Base-by-base conservation (phyloP, 2,888 invertebrate genomes). In the Halocaridina rubra region DNA sequence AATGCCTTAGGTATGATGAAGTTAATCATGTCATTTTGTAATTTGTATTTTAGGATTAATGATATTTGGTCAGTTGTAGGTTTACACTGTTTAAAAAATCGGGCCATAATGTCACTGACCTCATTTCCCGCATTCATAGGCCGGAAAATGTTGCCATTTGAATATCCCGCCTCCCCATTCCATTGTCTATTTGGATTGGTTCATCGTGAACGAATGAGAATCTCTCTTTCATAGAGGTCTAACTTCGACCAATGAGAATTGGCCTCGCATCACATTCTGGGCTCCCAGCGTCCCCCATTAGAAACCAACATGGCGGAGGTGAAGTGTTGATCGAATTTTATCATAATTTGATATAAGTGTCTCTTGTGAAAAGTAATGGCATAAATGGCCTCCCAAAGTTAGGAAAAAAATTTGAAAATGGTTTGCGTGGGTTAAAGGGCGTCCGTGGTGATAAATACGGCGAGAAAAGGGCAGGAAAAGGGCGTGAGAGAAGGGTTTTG, bases 311-410 rank as follows among this genome's bases (percentile, higher is more conserved):
- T 81, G 81, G 81, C 81, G 81, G 81, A 81, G 81, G 81, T 81
- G 81, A 81, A 81, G 81, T 76, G n/a, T 81, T 81, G 81, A 81
- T 81, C 81, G 76, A 81, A 76, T 81, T 76, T 81, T 81, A 76
- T 81, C n/a, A n/a, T n/a, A n/a, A n/a, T n/a, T n/a, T n/a, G n/a
- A n/a, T n/a, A n/a, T n/a, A n/a, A n/a, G n/a, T n/a, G n/a, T n/a
- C n/a, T n/a, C n/a, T n/a, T n/a, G n/a, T n/a, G n/a, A n/a, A n/a
- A n/a, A n/a, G n/a, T n/a, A n/a, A n/a, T n/a, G n/a, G n/a, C n/a
- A n/a, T n/a, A n/a, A n/a, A n/a, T n/a, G n/a, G n/a, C n/a, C n/a
- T n/a, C n/a, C n/a, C n/a, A n/a, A n/a, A n/a, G n/a, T n/a, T n/a
- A n/a, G n/a, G n/a, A n/a, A n/a, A n/a, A n/a, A n/a, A n/a, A n/a